A percentile compares a stretch with the other conserved stretches of the same genome.
Evolutionary conservation across 2,113 vertebrate genomes (phyloP).

Genomic region (Phainopepla nitens): DNA sequence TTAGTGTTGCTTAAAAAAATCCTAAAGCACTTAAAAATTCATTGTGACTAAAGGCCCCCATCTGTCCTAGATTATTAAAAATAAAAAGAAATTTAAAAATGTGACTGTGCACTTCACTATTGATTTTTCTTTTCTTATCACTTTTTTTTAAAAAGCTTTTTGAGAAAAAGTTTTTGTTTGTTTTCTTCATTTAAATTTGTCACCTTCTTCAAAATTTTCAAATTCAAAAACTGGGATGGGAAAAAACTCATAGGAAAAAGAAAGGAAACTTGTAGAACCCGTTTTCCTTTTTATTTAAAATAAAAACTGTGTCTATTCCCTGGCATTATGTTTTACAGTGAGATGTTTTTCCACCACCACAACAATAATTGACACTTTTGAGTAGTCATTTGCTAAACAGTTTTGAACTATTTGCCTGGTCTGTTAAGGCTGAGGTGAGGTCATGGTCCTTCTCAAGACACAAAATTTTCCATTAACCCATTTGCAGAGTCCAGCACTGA

Average conservation of each 20-base stretch:
- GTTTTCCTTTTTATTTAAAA: background rate
- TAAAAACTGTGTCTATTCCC: background rate
- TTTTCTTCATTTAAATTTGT: background rate
- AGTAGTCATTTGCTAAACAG: background rate
- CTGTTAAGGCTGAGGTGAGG: background rate
- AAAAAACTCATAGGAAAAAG: background rate
- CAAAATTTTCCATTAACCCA: background rate
- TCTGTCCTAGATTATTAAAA: background rate
- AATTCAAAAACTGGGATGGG: background rate
- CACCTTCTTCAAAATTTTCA: background rate
- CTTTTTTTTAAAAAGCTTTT: background rate
- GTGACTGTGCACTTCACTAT: background rate
- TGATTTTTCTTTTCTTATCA: background rate
- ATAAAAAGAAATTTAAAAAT: fast-evolving
- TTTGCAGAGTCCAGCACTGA: background rate
- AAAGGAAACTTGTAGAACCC: background rate
- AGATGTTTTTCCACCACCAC: background rate
- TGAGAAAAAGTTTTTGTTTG: background rate
- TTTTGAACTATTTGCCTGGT: background rate
- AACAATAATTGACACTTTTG: background rate
- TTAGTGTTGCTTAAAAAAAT: background rate
- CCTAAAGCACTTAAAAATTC: background rate
- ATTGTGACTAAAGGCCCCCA: background rate
- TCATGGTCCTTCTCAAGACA: background rate
- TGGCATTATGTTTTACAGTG: background rate